These are phyloP conservation scores for Oncorhynchus nerka DNA, from an alignment of 2,113 vertebrate species.

Conservation along the genomic window DNA sequence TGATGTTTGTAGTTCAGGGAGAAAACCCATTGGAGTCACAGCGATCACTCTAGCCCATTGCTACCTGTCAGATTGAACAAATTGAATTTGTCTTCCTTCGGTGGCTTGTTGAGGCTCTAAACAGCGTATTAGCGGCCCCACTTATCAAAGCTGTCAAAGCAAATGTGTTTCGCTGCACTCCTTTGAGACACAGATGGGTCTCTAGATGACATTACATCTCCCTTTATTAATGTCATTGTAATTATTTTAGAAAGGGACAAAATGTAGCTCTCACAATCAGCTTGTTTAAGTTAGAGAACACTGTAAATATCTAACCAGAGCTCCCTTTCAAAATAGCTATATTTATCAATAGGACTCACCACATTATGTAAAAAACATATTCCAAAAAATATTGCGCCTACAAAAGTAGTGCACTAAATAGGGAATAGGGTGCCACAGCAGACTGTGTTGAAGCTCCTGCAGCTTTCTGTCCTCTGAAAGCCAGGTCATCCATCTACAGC, in stretches of 20 bases:
- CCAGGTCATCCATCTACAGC: not conserved
- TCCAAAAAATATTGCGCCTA: no score
- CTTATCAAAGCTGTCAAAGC: conserved; percentile 76
- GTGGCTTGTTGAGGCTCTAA: conserved; percentile 70
- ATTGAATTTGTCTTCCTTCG: conserved; percentile 78
- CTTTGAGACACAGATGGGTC: conserved; percentile 46
- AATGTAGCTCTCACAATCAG: not conserved
- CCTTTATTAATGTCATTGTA: not conserved
- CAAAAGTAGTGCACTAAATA: no score
- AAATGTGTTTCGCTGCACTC: conserved; percentile 66
- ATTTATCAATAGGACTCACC: no score
- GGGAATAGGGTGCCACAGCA: no score
- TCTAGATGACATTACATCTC: conserved; percentile 39
- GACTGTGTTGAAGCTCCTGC: not conserved
- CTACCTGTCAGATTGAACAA: conserved; percentile 76
- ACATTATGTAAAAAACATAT: no score
- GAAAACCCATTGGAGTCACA: conserved; percentile 57
- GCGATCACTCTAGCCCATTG: conserved; percentile 61
- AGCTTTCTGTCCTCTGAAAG: not conserved
- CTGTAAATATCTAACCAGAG: no score
- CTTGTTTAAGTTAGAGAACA: no score
- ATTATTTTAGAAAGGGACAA: not conserved
- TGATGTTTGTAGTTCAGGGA: conserved; percentile 54
- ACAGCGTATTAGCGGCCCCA: conserved; percentile 73
- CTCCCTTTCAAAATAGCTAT: no score